Percentiles rank a stretch among this genome's conserved stretches.
Conservation (phyloP, 2,113 vertebrate species). For the Camelus dromedarius region DNA sequence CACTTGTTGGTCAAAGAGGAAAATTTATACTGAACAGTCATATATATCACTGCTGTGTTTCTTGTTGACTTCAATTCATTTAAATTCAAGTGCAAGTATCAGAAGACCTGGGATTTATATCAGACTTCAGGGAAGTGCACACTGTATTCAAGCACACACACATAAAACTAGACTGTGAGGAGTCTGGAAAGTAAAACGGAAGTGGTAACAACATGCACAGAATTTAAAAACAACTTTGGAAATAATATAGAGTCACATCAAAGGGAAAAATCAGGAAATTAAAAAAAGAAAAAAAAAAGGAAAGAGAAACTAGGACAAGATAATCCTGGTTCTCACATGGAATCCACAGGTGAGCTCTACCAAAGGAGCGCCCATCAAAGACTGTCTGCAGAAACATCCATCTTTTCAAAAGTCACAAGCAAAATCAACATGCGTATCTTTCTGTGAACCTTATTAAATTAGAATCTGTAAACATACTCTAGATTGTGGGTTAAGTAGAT, state of each 20-base stretch:
- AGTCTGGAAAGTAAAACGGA: background rate
- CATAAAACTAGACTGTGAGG: background rate
- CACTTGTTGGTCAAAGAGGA: background rate
- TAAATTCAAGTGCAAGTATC: background rate
- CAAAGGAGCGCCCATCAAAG: background rate
- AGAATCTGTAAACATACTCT: background rate
- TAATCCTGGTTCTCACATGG: background rate
- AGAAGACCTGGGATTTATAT: slow-evolving; percentile 48
- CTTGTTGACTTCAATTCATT: slow-evolving; percentile 29
- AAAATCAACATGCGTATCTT: background rate
- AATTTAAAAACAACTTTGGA: background rate
- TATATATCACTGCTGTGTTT: background rate
- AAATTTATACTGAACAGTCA: slow-evolving; percentile 6
- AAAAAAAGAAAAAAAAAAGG: background rate
- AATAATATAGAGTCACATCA: background rate
- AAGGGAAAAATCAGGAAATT: background rate
- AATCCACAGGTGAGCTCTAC: background rate
- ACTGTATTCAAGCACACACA: background rate
- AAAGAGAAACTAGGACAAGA: background rate
- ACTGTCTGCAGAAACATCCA: background rate
- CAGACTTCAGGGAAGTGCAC: background rate
- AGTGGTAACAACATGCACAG: background rate
- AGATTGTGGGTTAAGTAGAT: background rate
- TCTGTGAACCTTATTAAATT: background rate
- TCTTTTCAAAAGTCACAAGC: background rate